Evolutionary conservation across 2,888 invertebrate species (phyloP), one percentile per base, ranked within the genome.

Genomic region (Hyposoter didymator): DNA sequence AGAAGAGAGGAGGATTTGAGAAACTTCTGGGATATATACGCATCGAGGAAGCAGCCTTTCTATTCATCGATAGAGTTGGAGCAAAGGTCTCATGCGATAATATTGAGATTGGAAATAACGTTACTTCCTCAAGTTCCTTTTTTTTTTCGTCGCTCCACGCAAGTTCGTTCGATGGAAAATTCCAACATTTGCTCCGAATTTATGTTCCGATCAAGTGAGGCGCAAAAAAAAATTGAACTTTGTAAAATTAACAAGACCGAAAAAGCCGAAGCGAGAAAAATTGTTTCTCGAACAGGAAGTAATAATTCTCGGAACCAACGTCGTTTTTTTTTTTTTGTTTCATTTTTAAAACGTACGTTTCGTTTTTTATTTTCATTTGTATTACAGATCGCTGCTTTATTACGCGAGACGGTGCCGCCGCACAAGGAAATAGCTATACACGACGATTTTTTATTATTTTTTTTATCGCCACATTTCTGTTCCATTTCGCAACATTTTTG

Each of bases 321-420:
- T 6, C 22, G 49, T 70, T 80, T 67, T 79, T 43, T 39, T 39
- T 28, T 28, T 28, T 28, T 35, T 35, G 7, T 10, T 39, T 39
- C 39, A 28, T n/a, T 52, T 43, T 39, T 28, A 59, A 28, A 47
- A 64, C 59, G 62, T 64, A 64, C 64, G 64, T 82, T 76, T 64
- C 62, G 32, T 64, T 64, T 52, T 43, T 55, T 62, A 14, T 59
- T 59, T n/a, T 62, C 43, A 39, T 59, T 62, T 5, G 12, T 32
- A 32, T 47, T 32, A 14, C 28, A 12, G 5, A 59, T 22, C 28
- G 12, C 28, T 14, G 59, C 28, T 12, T 59, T 59, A 59, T 28
- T 59, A 19, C 28, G 59, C 17, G 62, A 55, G 49, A 72, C 59
- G 45, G 72, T 70, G 43, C 52, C 75, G 49, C 35, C 35, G 8